Conservation (phyloP, 1,140 invertebrate species). For the Macrotrachela quadricornifera region DNA sequence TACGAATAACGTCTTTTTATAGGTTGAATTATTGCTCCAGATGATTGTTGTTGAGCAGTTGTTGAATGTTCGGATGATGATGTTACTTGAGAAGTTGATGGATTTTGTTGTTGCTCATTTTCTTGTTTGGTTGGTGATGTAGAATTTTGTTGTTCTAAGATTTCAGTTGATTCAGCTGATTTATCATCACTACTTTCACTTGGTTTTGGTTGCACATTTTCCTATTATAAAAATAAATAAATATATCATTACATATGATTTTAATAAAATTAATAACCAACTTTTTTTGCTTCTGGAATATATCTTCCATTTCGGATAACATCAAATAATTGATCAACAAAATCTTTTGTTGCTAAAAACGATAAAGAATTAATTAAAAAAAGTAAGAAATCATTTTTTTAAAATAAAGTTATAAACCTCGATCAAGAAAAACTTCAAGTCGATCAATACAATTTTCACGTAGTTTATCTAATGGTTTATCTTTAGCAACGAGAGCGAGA, state of each 20-base stretch:
- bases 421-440: slow-evolving; percentile 66
- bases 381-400: too few species aligned
- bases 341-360: slow-evolving; percentile 59
- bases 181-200: not conserved
- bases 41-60: too few species aligned
- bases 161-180: not conserved
- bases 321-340: slow-evolving; percentile 69
- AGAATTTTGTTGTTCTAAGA: too few species aligned
- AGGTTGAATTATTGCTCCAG: too few species aligned
- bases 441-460: slow-evolving; percentile 68
- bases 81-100: too few species aligned
- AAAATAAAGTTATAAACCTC: too few species aligned
- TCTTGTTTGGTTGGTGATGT: slow-evolving; percentile 21
- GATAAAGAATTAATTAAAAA: not conserved
- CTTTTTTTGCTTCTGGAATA: not conserved
- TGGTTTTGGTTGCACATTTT: not conserved
- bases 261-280: not conserved
- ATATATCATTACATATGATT: not conserved
- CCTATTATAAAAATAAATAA: not conserved
- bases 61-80: too few species aligned
- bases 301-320: slow-evolving; percentile 33
- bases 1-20: too few species aligned
- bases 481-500: slow-evolving; percentile 78
- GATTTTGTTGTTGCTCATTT: slow-evolving; percentile 28
- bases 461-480: slow-evolving; percentile 65